Evolutionary conservation across 2,797 vertebrate species (phyloP).

Genomic region (Hafferia zeledoni): DNA sequence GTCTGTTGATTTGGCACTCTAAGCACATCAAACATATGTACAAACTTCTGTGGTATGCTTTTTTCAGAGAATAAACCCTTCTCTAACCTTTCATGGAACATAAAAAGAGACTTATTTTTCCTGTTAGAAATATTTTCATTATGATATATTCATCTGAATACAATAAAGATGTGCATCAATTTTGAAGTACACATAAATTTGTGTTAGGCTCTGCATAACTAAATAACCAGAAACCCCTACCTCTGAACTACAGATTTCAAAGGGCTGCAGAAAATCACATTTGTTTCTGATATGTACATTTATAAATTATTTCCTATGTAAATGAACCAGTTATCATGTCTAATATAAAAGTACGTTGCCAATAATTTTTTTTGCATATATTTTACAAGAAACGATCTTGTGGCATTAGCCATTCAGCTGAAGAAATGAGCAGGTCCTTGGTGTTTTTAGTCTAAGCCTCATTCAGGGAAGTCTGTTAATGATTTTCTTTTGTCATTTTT

Average conservation of each 20-base stretch:
- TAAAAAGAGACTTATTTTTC: background rate
- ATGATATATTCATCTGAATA: background rate
- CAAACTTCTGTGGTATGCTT: background rate
- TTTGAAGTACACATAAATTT: background rate
- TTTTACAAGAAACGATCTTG: background rate
- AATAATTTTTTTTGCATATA: background rate
- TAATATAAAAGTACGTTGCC: background rate
- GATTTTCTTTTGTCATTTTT: background rate
- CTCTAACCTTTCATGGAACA: background rate
- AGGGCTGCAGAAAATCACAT: background rate
- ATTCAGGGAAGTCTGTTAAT: background rate
- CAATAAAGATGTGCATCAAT: background rate
- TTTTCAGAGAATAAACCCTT: background rate
- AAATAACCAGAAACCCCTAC: background rate
- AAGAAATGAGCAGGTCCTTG: background rate
- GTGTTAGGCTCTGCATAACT: background rate
- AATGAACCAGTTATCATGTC: background rate
- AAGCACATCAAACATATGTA: background rate
- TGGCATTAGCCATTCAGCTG: background rate
- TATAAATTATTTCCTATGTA: background rate
- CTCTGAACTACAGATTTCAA: background rate
- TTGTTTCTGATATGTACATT: background rate
- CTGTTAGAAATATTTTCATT: background rate
- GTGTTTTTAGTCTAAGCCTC: background rate
- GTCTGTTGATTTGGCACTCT: background rate